Percentiles rank a stretch among this genome's conserved stretches.
Evolutionary conservation across 2,888 invertebrate species (phyloP).

Genomic region (Hypomecis punctinalis): DNA sequence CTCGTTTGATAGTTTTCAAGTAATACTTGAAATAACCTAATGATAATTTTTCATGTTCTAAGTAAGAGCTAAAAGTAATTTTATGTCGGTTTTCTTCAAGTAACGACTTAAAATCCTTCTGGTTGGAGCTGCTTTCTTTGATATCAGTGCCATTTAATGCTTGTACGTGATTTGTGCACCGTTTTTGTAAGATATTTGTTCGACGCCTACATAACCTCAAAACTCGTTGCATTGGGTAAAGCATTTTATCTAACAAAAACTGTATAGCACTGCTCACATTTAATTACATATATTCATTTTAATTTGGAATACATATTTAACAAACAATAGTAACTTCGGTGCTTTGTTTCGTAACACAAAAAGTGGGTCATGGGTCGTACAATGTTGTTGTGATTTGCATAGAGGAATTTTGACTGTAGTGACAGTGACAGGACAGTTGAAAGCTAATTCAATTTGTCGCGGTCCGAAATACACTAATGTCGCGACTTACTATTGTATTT

Average conservation of each 20-base stretch:
- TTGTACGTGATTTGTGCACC: constrained; percentile 51
- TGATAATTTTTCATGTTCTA: constrained; percentile 71
- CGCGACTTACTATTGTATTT: too few species aligned
- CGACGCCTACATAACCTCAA: constrained; percentile 75
- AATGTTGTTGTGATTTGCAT: not conserved
- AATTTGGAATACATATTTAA: not conserved
- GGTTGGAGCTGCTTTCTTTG: constrained; percentile 42
- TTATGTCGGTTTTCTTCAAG: constrained; percentile 68
- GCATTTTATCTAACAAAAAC: constrained; percentile 51
- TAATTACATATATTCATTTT: not conserved
- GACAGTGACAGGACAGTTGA: not conserved
- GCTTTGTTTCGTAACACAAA: constrained; percentile 19
- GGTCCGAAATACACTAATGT: too few species aligned
- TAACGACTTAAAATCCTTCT: constrained; percentile 58
- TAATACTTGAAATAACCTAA: constrained; percentile 70
- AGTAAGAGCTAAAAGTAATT: constrained; percentile 74
- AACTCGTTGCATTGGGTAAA: constrained; percentile 61
- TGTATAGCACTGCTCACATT: constrained; percentile 1
- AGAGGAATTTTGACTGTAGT: constrained; percentile 14
- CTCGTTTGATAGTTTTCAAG: constrained; percentile 61
- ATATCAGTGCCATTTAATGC: constrained; percentile 46
- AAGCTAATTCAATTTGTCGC: too few species aligned
- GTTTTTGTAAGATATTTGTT: constrained; percentile 52
- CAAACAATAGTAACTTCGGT: not conserved
- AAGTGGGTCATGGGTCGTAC: constrained; percentile 9